These are phyloP conservation scores for Erebia aethiops DNA, from an alignment of 2,888 invertebrate species.

Conservation along the genomic window DNA sequence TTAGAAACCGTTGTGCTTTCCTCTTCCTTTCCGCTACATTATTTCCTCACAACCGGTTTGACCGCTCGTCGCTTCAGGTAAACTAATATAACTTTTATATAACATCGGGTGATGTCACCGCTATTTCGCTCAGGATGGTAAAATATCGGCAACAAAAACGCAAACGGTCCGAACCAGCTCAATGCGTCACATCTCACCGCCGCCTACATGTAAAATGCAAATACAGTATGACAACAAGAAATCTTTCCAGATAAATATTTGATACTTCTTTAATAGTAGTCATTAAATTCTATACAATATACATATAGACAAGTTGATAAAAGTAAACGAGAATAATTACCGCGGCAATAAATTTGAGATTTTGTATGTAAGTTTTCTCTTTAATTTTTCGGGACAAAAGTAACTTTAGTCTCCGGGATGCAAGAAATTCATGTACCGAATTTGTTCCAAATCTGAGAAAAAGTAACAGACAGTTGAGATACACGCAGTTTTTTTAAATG, in stretches of 20 bases:
- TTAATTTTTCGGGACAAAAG: too few species aligned
- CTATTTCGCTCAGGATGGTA: constrained; percentile 58
- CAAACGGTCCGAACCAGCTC: constrained; percentile 45
- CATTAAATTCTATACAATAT: constrained; percentile 12
- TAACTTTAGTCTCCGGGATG: too few species aligned
- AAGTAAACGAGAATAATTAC: too few species aligned
- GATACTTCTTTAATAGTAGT: constrained; percentile 50
- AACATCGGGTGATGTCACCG: constrained; percentile 70
- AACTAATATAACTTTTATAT: constrained; percentile 49
- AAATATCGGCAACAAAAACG: constrained; percentile 59
- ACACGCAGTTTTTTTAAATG: too few species aligned
- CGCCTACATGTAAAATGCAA: constrained; percentile 56
- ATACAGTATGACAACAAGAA: constrained; percentile 51
- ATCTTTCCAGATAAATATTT: constrained; percentile 45
- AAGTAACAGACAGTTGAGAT: too few species aligned
- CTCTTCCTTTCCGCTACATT: background rate
- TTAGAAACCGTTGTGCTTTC: background rate
- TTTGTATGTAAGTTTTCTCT: too few species aligned
- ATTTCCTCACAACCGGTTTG: constrained; percentile 15
- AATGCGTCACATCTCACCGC: constrained; percentile 64
- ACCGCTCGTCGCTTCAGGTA: constrained; percentile 46
- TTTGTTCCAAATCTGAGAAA: too few species aligned
- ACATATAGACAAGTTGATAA: too few species aligned
- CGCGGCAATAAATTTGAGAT: too few species aligned
- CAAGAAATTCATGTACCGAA: too few species aligned